phyloP scores from a whole-genome alignment of 92 coral and sea anemone species.

The Isaurus tuberculatus region DNA sequence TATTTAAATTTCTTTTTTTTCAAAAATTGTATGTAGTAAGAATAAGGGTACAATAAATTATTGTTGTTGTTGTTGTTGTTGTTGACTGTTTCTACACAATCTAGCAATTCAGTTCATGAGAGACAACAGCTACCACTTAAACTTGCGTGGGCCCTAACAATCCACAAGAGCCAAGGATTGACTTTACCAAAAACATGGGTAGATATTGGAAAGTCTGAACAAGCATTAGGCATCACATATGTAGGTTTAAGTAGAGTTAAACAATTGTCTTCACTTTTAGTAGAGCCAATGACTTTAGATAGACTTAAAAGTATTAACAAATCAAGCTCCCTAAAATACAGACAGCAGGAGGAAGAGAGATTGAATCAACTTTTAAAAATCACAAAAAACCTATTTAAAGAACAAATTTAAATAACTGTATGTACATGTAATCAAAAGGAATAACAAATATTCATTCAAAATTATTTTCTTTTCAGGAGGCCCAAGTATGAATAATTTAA shows the following conservation, averaged over 20 bases:
- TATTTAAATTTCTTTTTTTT: too few relatives aligned
- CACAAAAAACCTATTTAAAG: conserved; percentile 27
- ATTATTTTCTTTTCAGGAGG: conserved; percentile 49
- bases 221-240: conserved; percentile 47
- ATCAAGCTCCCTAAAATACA: conserved; percentile 52
- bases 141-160: conserved; percentile 9
- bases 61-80: conserved; percentile 1
- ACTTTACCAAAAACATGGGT: conserved; percentile 51
- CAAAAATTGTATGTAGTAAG: too few relatives aligned
- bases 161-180: conserved; percentile 54
- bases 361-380: conserved; percentile 53
- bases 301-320: conserved; percentile 54
- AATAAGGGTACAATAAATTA: too few relatives aligned
- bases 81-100: conserved; percentile 1
- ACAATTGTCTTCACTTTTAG: conserved; percentile 37
- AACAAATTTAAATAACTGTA: conserved; percentile 25
- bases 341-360: conserved; percentile 59
- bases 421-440: conserved; percentile 47
- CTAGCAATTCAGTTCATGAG: conserved; percentile 1
- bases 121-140: conserved; percentile 2
- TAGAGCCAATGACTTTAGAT: conserved; percentile 56
- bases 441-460: neutral
- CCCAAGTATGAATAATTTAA: conserved; percentile 45
- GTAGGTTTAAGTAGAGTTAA: conserved; percentile 50
- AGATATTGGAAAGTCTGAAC: conserved; percentile 52